These are phyloP conservation scores for Drosophila tristis DNA, from an alignment of 1,140 invertebrate species.

Conservation along the genomic window DNA sequence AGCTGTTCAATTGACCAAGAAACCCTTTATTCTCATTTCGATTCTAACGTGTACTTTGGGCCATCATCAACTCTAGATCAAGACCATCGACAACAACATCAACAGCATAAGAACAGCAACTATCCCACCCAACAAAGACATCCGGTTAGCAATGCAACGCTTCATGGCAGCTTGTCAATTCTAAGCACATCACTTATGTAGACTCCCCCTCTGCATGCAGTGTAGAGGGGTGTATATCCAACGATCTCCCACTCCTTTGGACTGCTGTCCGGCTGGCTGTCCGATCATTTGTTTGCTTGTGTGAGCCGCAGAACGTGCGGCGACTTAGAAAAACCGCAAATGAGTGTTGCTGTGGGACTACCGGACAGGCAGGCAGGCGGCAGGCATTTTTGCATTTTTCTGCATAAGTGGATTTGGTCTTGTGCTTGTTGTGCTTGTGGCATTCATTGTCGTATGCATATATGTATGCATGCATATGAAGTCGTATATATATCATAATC, in stretches of 20 bases:
- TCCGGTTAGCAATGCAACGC: constrained; percentile 61
- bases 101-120: constrained; percentile 7
- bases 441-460: constrained; percentile 37
- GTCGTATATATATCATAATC: constrained; percentile 65
- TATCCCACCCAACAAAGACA: constrained; percentile 56
- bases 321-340: constrained; percentile 76
- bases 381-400: constrained; percentile 68
- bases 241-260: constrained; percentile 26
- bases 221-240: background rate
- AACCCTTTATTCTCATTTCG: background rate
- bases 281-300: constrained; percentile 53
- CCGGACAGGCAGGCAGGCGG: constrained; percentile 35
- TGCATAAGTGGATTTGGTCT: constrained; percentile 59
- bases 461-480: constrained; percentile 15
- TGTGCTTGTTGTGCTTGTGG: constrained; percentile 36
- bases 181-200: constrained; percentile 66
- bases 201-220: constrained; percentile 14
- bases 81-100: background rate
- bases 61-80: constrained; percentile 29
- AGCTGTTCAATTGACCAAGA: constrained; percentile 4
- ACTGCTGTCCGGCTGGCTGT: constrained; percentile 28
- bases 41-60: constrained; percentile 15
- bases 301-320: constrained; percentile 72
- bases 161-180: constrained; percentile 70
- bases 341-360: constrained; percentile 59